A percentile compares a stretch with the other conserved stretches of the same genome.
Evolutionary conservation across 2,113 vertebrate genomes (phyloP).

Genomic region (Psilopogon haemacephalus): DNA sequence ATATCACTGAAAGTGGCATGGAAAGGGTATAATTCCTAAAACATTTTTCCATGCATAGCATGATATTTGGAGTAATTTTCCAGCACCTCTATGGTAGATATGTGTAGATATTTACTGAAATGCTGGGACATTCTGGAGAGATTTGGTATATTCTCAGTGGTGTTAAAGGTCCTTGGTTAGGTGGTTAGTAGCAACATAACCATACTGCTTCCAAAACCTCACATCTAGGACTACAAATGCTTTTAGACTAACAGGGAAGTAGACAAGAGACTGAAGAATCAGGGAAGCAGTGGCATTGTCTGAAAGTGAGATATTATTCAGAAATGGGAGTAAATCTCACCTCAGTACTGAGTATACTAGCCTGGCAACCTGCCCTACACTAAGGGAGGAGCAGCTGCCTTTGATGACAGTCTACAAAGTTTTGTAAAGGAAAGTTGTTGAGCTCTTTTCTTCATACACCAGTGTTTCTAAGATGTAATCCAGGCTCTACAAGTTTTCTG

Average conservation of each 20-base stretch:
- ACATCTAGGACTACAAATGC: background rate
- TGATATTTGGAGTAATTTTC: background rate
- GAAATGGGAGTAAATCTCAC: background rate
- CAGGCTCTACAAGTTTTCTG: background rate
- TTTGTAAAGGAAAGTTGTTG: background rate
- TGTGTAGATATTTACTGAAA: background rate
- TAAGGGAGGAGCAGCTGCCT: background rate
- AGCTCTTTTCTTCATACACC: background rate
- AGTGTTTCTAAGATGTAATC: background rate
- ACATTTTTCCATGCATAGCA: background rate
- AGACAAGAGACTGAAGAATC: background rate
- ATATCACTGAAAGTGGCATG: background rate
- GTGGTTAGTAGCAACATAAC: background rate
- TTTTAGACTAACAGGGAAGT: background rate
- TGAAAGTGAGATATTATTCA: background rate
- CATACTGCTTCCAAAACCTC: background rate
- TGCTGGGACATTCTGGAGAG: background rate
- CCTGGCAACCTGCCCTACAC: rapidly evolving
- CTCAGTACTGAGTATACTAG: background rate
- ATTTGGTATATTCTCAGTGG: background rate
- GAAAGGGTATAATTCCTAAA: background rate
- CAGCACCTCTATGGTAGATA: background rate
- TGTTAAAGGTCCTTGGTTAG: background rate
- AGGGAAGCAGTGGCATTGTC: background rate
- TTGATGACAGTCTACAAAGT: background rate